Percentiles rank a stretch among this genome's conserved stretches.
phyloP scores from a whole-genome alignment of 92 coral and sea anemone species.

The Isaurus tuberculatus region DNA sequence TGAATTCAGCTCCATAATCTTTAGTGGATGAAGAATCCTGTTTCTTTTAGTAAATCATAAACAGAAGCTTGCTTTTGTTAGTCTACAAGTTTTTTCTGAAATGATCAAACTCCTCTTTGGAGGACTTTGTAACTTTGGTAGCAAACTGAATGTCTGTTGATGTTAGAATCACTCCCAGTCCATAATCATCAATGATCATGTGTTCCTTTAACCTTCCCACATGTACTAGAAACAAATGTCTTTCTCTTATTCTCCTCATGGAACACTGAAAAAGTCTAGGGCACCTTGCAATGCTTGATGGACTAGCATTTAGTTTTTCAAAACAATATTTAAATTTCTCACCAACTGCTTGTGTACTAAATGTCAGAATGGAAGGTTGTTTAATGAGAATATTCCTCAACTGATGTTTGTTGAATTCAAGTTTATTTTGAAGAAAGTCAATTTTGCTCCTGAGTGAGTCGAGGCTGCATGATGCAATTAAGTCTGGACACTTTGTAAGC shows the following conservation, averaged over 20 bases:
- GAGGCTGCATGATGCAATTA: conserved; percentile 79
- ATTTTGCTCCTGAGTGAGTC: conserved; percentile 70
- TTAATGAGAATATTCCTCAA: conserved; percentile 86
- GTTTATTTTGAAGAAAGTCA: conserved; percentile 73
- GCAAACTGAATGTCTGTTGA: conserved; percentile 84
- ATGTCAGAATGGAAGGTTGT: conserved; percentile 91
- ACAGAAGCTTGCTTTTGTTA: no score
- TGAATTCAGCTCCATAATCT: no score
- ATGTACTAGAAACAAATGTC: conserved; percentile 79
- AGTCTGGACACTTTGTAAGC: conserved; percentile 87
- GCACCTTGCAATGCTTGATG: conserved; percentile 89
- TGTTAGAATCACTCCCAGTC: conserved; percentile 86
- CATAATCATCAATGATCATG: conserved; percentile 84
- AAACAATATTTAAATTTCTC: conserved; percentile 86
- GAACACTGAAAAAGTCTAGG: conserved; percentile 96
- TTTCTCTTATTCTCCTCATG: conserved; percentile 78
- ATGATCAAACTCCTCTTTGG: conserved; percentile 73
- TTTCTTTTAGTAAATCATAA: no score
- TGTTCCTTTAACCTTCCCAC: conserved; percentile 74
- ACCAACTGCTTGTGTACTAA: conserved; percentile 75
- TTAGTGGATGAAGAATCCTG: no score
- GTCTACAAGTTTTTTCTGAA: conserved; percentile 61
- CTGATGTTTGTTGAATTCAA: conserved; percentile 91
- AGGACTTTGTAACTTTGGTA: conserved; percentile 73
- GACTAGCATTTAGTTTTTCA: conserved; percentile 72